Conservation (phyloP, 2,113 vertebrate species). For the Casuarius casuarius region DNA sequence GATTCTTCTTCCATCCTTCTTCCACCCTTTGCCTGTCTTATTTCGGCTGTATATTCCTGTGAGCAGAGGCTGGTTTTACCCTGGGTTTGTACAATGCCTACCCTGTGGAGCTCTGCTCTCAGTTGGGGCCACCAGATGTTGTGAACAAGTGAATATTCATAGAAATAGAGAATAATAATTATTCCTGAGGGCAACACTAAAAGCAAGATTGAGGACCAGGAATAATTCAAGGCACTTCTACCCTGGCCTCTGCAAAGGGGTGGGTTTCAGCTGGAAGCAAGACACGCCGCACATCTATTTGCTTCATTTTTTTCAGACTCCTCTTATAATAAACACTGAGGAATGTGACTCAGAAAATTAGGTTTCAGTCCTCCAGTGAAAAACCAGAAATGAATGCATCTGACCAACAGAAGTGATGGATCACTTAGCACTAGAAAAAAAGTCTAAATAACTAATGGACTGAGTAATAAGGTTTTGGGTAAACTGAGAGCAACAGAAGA, state of each 20-base stretch:
- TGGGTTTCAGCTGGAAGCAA: not conserved
- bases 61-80: not conserved
- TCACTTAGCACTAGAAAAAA: not conserved
- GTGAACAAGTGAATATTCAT: not conserved
- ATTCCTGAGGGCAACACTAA: not conserved
- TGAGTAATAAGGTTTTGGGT: constrained; percentile 25
- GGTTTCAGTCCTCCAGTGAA: constrained; percentile 10
- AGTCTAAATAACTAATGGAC: constrained; percentile 3
- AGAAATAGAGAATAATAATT: not conserved
- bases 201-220: not conserved
- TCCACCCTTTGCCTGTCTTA: not conserved
- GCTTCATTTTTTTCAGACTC: not conserved
- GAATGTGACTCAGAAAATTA: not conserved
- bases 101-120: not conserved
- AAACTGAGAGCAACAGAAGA: constrained; percentile 35
- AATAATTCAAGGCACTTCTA: not conserved
- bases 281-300: not conserved
- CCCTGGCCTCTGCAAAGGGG: not conserved
- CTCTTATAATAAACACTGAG: not conserved
- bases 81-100: not conserved
- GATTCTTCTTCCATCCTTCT: not conserved
- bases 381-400: not conserved
- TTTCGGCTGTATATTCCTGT: not conserved
- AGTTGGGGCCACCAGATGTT: not conserved
- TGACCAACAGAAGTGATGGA: not conserved